These are phyloP conservation scores for Silvanus unidentatus DNA, from an alignment of 2,888 invertebrate genomes.

Conservation along the genomic window DNA sequence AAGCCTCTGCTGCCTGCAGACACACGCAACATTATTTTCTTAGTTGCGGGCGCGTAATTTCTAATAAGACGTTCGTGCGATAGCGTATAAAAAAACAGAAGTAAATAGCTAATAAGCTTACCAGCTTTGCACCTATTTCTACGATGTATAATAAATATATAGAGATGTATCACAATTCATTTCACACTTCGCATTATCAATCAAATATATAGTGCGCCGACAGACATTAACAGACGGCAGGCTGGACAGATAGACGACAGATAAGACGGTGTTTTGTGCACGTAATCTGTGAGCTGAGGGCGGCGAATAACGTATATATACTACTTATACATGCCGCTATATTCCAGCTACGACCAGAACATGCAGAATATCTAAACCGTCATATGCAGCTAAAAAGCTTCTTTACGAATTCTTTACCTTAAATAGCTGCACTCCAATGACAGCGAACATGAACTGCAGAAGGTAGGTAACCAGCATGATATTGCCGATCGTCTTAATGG, in stretches of 20 bases:
- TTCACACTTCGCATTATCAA: conserved; percentile 14
- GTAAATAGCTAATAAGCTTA: conserved; percentile 34
- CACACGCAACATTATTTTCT: conserved; percentile 13
- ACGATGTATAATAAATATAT: neutral
- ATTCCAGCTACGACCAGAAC: conserved; percentile 39
- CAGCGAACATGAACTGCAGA: conserved; percentile 99
- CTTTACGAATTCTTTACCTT: conserved; percentile 75
- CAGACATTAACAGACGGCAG: conserved; percentile 34
- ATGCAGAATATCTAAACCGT: conserved; percentile 41
- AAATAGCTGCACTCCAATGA: conserved; percentile 99
- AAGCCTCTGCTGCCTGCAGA: conserved; percentile 26
- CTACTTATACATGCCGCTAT: conserved; percentile 28
- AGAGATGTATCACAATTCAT: conserved; percentile 1
- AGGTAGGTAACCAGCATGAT: conserved; percentile 99
- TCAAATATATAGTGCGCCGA: conserved; percentile 24
- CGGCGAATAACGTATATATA: conserved; percentile 24
- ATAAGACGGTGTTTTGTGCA: conserved; percentile 22
- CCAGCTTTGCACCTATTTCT: conserved; percentile 24
- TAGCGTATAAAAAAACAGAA: neutral
- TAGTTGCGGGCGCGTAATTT: neutral
- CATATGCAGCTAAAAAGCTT: conserved; percentile 38
- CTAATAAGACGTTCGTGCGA: neutral
- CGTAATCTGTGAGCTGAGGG: conserved; percentile 29
- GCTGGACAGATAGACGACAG: conserved; percentile 34
- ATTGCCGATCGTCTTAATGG: conserved; percentile 98